A percentile compares a stretch with the other conserved stretches of the same genome.
Evolutionary conservation across 2,113 vertebrate genomes (phyloP).

Genomic region (Myxocyprinus asiaticus): DNA sequence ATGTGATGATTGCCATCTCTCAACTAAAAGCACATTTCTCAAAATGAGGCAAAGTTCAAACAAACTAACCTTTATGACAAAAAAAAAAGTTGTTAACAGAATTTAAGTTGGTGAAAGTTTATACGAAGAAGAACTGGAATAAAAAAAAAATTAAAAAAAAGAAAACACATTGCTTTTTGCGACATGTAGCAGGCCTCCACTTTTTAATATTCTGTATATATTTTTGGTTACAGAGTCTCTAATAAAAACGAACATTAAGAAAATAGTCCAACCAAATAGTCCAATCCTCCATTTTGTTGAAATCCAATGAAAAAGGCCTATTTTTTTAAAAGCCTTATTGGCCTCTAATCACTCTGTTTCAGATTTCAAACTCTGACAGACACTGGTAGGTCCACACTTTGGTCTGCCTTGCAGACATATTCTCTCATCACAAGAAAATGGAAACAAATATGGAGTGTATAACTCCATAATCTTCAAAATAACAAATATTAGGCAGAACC

Average conservation of each 20-base stretch:
- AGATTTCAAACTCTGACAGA: constrained; percentile 19
- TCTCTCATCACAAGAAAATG: constrained; percentile 12
- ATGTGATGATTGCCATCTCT: not conserved
- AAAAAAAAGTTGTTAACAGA: constrained; percentile 11
- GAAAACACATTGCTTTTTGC: not conserved
- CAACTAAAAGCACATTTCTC: constrained; percentile 15
- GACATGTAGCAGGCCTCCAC: not conserved
- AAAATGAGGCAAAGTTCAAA: constrained; percentile 40
- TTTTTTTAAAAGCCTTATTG: constrained; percentile 22
- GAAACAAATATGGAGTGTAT: not conserved
- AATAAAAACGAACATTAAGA: constrained; percentile 40
- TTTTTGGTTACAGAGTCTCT: constrained; percentile 46
- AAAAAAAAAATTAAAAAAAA: not conserved
- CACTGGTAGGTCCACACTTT: constrained; percentile 15
- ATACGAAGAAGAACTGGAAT: not conserved
- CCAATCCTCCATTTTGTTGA: constrained; percentile 15
- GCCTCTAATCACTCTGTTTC: constrained; percentile 3
- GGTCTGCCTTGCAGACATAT: constrained; percentile 58
- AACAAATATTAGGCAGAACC: constrained; percentile 10
- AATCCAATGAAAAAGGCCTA: constrained; percentile 6
- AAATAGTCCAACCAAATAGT: constrained; percentile 25
- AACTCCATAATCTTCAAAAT: constrained; percentile 19
- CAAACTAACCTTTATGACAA: constrained; percentile 20
- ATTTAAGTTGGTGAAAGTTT: not conserved
- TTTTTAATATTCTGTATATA: constrained; percentile 30